Base-by-base conservation (phyloP, 2,888 invertebrate genomes). In the Idaea aversata region DNA sequence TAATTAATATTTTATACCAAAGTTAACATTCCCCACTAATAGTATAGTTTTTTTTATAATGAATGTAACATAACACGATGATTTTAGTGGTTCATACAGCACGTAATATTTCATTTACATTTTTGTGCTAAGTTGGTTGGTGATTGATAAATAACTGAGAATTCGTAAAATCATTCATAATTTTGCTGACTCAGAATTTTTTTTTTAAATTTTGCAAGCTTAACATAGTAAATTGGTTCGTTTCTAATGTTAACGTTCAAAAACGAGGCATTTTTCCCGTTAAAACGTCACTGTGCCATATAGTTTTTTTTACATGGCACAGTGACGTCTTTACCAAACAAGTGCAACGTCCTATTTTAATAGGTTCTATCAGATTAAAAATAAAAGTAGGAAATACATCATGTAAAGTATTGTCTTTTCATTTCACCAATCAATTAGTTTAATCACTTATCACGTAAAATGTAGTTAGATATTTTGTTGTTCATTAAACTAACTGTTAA, bases 11-110 rank as follows among this genome's bases (percentile, higher is more conserved):
- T 92, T 92, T 93, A 95, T 95, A 94, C 95, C 95, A 95, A 95
- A 95, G 95, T 95, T 94, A 95, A 95, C 95, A 95, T 95, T 95
- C 95, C 95, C 94, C 94, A 94, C 91, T 92, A 91, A 90, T 92
- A 92, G 91, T 80, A 77, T 91, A 91, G 87, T 77, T 80, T 81
- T 84, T 88, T 84, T 83, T 83, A 74, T 73, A 75, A 72, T 61
- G 61, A 71, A 67, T 73, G 63, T 76, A 75, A 79, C 79, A 80
- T 83, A 78, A 68, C 74, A 75, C 76, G 75, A 78, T 72, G 78
- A 83, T 85, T 79, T 81, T 85, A 81, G 82, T 82, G 81, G 83
- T 77, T 75, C 75, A 79, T 77, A 78, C 82, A 76, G 77, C 79
- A 86, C 82, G 81, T 78, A 70, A 75, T 72, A 25, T 78, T 81